These are phyloP conservation scores for Monarcha castaneiventris DNA, from an alignment of 2,113 vertebrate species.

Conservation along the genomic window DNA sequence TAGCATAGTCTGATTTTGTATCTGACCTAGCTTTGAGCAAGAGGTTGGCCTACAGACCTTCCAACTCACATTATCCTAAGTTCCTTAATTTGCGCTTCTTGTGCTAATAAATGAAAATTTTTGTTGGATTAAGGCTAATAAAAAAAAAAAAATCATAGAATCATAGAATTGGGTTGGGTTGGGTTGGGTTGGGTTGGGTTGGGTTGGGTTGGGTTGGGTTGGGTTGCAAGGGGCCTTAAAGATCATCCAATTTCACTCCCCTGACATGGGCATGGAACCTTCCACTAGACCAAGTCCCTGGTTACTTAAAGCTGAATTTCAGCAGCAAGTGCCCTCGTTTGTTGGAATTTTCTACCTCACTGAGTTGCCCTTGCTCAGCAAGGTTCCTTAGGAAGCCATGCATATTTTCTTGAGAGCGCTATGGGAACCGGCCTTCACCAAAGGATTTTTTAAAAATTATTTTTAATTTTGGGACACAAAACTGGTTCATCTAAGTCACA, in stretches of 20 bases:
- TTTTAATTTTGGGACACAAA: neutral
- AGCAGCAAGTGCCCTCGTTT: neutral
- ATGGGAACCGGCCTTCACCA: neutral
- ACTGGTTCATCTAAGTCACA: neutral
- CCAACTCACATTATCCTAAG: neutral
- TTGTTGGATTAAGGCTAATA: neutral
- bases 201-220: neutral
- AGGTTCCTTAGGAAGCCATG: neutral
- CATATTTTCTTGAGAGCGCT: neutral
- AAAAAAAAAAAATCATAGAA: neutral
- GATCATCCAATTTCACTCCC: neutral
- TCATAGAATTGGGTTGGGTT: neutral
- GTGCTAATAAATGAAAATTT: neutral
- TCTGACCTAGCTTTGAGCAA: neutral
- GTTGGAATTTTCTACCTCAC: neutral
- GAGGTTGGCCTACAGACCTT: neutral
- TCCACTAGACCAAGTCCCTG: neutral
- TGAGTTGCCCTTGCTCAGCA: fast-evolving
- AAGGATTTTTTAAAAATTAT: neutral
- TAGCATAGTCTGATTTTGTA: neutral
- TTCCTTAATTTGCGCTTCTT: neutral
- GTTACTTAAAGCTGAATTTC: neutral
- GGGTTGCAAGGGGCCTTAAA: neutral
- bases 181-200: neutral
- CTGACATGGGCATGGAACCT: neutral